Percentiles rank a stretch among this genome's conserved stretches.
phyloP scores from a whole-genome alignment of 2,797 vertebrate species.

The Acanthis flammea region DNA sequence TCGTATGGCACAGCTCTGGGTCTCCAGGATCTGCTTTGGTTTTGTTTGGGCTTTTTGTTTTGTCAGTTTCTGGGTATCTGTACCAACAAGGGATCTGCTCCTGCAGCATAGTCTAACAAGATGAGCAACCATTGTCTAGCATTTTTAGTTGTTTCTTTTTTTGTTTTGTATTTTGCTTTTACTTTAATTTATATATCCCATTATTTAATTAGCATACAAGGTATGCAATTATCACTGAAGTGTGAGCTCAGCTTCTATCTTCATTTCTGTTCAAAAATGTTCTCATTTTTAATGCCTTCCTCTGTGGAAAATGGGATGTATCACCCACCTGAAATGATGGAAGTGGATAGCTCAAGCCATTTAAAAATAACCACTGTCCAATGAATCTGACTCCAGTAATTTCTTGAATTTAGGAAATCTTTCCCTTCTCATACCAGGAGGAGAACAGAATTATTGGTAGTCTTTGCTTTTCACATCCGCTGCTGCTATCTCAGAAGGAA shows the following conservation, averaged over 20 bases:
- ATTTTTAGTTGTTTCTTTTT: neutral
- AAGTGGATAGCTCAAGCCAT: neutral
- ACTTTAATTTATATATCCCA: neutral
- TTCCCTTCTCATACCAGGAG: neutral
- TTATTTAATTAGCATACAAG: neutral
- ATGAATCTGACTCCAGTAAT: neutral
- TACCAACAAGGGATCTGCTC: neutral
- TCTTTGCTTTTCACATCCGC: neutral
- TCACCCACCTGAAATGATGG: neutral
- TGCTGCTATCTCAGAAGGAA: conserved; percentile 38
- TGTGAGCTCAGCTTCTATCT: neutral
- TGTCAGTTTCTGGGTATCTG: neutral
- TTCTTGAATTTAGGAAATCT: conserved; percentile 3
- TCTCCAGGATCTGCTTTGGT: neutral
- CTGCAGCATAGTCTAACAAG: neutral
- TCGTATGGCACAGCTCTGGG: neutral
- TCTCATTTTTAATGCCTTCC: neutral
- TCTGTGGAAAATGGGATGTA: neutral
- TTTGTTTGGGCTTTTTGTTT: neutral
- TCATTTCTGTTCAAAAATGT: neutral
- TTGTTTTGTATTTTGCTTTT: neutral
- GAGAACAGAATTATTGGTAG: conserved; percentile 19
- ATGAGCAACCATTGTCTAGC: neutral
- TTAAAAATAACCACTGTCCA: neutral
- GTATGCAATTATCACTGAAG: neutral